A percentile compares a stretch with the other conserved stretches of the same genome.
Evolutionary conservation across 2,113 vertebrate genomes (phyloP).

Genomic region (Conger conger): DNA sequence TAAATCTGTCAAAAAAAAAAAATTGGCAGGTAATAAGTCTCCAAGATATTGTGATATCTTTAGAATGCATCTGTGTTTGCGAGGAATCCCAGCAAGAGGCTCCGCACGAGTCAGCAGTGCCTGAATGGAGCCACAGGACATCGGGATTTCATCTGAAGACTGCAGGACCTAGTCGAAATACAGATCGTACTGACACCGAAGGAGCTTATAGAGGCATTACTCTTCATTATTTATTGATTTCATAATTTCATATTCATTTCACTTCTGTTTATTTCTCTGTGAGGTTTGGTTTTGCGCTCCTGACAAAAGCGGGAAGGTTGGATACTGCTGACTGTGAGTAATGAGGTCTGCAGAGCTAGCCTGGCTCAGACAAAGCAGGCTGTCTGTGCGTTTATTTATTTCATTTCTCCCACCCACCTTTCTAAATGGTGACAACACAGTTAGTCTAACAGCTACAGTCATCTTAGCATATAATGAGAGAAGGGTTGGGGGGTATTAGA

Average conservation of each 20-base stretch:
- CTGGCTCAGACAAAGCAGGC: no score
- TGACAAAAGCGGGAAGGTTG: no score
- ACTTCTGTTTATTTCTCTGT: slow-evolving; percentile 11
- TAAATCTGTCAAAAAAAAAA: no score
- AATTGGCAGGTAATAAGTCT: no score
- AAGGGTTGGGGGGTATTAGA: neutral
- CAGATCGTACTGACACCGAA: slow-evolving; percentile 17
- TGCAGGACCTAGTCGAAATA: neutral
- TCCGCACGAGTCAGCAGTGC: neutral
- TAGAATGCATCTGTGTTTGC: no score
- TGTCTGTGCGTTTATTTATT: no score
- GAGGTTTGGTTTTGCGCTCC: neutral
- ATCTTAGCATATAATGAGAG: neutral
- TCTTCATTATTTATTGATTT: slow-evolving; percentile 25
- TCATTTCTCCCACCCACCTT: neutral
- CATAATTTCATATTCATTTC: slow-evolving; percentile 24
- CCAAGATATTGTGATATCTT: no score
- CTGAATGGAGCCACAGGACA: neutral
- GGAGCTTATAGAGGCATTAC: neutral
- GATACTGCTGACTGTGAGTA: neutral
- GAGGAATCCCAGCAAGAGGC: no score
- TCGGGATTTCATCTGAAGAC: neutral
- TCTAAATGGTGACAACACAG: neutral
- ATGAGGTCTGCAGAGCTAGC: no score
- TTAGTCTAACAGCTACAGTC: neutral